phyloP scores from a whole-genome alignment of 2,888 invertebrate genomes.

The Drosophila barbarae region DNA sequence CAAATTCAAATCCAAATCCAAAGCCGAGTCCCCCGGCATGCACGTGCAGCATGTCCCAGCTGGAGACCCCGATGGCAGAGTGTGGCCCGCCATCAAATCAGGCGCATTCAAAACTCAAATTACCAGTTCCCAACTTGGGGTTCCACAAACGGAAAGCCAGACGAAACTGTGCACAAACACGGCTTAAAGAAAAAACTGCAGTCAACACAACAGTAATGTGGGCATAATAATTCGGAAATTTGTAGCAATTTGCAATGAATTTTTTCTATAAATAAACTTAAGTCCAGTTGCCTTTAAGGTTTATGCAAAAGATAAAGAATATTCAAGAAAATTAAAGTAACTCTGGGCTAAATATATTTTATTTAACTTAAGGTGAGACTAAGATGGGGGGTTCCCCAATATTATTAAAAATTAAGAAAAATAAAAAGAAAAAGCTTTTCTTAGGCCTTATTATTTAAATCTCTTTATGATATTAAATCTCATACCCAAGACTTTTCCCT shows the following conservation, averaged over 20 bases:
- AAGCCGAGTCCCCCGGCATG: constrained; percentile 37
- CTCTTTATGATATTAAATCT: not conserved
- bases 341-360: not conserved
- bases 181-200: constrained; percentile 1
- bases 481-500: not conserved
- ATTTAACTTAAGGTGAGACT: not conserved
- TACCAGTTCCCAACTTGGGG: constrained; percentile 36
- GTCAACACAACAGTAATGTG: not conserved
- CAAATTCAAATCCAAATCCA: constrained; percentile 9
- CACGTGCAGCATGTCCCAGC: constrained; percentile 65
- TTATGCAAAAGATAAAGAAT: too few relatives aligned
- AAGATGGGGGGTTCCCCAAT: not conserved
- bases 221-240: not conserved
- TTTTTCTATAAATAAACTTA: not conserved
- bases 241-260: not conserved
- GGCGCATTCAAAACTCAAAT: constrained; percentile 71
- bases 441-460: not conserved
- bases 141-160: constrained; percentile 41
- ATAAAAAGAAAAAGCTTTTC: too few relatives aligned
- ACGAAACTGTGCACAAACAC: constrained; percentile 61
- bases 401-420: too few relatives aligned
- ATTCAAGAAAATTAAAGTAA: not conserved
- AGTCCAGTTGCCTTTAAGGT: not conserved
- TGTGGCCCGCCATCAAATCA: constrained; percentile 73
- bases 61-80: constrained; percentile 59